Base-by-base conservation (phyloP, 2,888 invertebrate species). In the Physocephala rufipes region DNA sequence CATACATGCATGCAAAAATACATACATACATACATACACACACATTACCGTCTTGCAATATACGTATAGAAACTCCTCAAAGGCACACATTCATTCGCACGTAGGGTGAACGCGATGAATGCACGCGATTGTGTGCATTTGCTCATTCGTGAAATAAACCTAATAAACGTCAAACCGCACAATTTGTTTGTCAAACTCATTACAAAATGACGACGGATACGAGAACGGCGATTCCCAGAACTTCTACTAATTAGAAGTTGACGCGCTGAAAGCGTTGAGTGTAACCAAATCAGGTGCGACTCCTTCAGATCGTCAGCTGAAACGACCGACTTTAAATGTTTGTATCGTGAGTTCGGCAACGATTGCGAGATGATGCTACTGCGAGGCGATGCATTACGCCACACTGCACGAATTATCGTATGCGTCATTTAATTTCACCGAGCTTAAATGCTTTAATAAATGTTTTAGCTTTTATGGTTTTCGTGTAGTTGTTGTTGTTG, bases 121-220 rank as follows among this genome's bases (percentile, higher is more conserved):
- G 43, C 65, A 47, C 16, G 65, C 26, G 45, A 67, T 28, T 70
- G 64, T 43, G 30, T 36, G 43, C 9, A 36, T 19, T 9, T n/a
- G 5, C n/a, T 43, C 36, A n/a, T n/a, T 28, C 62, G 49, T 49
- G 64, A 19, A 45, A 45, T 58, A 64, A 64, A 64, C 64, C 70
- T 70, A 70, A 70, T 70, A 70, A 70, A 64, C 51, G 64, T 58
- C 58, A 55, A 58, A 58, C 63, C 63, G 45, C 55, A 64, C 58
- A 64, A 70, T 70, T 55, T 70, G 64, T 70, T 64, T 64, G 64
- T 70, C 64, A 64, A 55, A 55, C 58, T 63, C 70, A 61, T 61
- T 68, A 51, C 51, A 61, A 68, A 62, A 61, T 68, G 68, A 51
- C 68, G 61, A 53, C 30, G 61, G 51, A 68, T 51, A 61, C 62